phyloP scores from a whole-genome alignment of 2,113 vertebrate genomes.

The Aegithalos caudatus region DNA sequence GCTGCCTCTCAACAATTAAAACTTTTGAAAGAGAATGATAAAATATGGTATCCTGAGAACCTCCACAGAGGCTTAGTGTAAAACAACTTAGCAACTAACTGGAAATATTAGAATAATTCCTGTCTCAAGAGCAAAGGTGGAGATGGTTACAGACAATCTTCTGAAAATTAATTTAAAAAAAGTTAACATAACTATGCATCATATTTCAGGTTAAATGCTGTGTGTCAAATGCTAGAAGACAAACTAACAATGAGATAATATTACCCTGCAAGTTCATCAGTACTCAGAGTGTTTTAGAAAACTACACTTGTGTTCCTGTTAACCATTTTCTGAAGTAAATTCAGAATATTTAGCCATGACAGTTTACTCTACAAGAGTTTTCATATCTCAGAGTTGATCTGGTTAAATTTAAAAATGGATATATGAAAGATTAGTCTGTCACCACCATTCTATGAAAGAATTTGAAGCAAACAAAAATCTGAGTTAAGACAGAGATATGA shows the following conservation, averaged over 20 bases:
- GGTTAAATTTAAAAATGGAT: background rate
- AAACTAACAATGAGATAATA: background rate
- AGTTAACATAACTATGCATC: background rate
- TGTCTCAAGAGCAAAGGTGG: background rate
- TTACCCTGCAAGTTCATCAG: background rate
- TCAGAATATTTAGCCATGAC: background rate
- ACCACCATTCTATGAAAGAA: background rate
- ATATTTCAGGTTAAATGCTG: background rate
- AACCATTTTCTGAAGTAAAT: background rate
- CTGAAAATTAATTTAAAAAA: background rate
- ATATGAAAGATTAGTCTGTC: background rate
- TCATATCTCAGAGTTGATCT: background rate
- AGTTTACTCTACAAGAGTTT: background rate
- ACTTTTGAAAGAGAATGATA: background rate
- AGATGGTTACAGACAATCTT: background rate
- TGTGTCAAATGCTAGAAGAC: background rate
- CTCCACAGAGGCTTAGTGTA: background rate
- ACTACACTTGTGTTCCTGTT: background rate
- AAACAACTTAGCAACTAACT: background rate
- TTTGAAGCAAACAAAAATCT: background rate
- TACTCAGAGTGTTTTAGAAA: background rate
- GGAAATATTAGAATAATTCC: background rate
- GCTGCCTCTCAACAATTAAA: background rate
- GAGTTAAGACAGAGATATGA: background rate
- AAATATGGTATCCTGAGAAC: background rate